phyloP scores from a whole-genome alignment of 2,113 vertebrate genomes.

The Meleagris gallopavo region DNA sequence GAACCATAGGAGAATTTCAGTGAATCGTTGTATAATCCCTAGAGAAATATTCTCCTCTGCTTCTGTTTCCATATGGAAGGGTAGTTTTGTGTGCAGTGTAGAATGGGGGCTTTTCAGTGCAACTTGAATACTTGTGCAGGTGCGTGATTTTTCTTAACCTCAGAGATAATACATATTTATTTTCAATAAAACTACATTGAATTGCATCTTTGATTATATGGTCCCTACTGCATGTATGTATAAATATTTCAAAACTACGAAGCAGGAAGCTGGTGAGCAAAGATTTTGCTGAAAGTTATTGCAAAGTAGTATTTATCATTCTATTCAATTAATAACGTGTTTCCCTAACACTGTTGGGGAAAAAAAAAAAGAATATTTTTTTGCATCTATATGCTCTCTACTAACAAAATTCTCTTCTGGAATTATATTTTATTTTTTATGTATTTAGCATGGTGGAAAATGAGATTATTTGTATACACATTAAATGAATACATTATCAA shows the following conservation, averaged over 20 bases:
- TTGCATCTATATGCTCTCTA: constrained; percentile 34
- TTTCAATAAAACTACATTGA: neutral
- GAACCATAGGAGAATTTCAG: neutral
- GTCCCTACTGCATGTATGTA: neutral
- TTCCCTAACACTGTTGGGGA: constrained; percentile 31
- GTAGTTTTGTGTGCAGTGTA: neutral
- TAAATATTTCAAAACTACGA: constrained; percentile 11
- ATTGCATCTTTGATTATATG: neutral
- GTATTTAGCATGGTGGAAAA: constrained; percentile 11
- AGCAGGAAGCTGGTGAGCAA: constrained; percentile 13
- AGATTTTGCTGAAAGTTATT: constrained; percentile 53
- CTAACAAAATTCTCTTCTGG: constrained; percentile 36
- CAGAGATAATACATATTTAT: neutral
- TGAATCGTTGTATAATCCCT: neutral
- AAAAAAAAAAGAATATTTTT: constrained; percentile 55
- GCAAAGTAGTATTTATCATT: constrained; percentile 37
- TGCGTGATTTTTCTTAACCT: neutral
- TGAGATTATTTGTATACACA: constrained; percentile 15
- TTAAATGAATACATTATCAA: neutral
- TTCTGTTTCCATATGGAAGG: neutral
- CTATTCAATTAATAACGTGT: constrained; percentile 59
- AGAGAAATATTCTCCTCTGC: neutral
- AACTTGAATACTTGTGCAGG: neutral
- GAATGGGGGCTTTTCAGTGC: neutral
- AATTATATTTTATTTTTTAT: neutral